phyloP scores from a whole-genome alignment of 2,797 vertebrate genomes.

The Diglossa cyanea region DNA sequence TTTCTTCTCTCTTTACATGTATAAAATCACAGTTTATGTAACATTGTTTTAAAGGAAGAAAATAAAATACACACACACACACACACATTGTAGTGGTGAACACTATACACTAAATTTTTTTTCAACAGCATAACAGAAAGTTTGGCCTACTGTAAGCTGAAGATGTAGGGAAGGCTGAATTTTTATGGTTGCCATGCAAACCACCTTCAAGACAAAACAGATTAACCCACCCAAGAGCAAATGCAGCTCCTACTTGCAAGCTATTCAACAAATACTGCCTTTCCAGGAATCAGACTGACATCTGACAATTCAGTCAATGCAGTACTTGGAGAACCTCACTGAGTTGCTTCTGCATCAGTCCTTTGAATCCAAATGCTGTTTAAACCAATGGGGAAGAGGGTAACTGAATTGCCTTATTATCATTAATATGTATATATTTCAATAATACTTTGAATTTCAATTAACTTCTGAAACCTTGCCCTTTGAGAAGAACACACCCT shows the following conservation, averaged over 20 bases:
- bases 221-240: conserved; percentile 36
- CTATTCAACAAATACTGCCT: neutral
- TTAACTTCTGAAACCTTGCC: conserved; percentile 49
- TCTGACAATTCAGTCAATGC: neutral
- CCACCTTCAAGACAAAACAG: conserved; percentile 55
- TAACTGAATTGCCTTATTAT: conserved; percentile 48
- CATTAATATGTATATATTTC: conserved; percentile 43
- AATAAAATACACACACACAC: conserved; percentile 27
- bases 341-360: conserved; percentile 37
- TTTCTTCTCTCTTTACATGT: conserved; percentile 1
- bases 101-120: conserved; percentile 73
- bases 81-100: conserved; percentile 43
- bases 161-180: conserved; percentile 28
- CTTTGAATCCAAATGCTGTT: conserved; percentile 50
- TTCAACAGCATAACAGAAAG: conserved; percentile 71
- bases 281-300: neutral
- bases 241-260: conserved; percentile 4
- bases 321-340: conserved; percentile 34
- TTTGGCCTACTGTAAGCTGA: conserved; percentile 61
- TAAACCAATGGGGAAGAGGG: conserved; percentile 43
- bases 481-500: conserved; percentile 67
- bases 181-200: conserved; percentile 54
- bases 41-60: conserved; percentile 42
- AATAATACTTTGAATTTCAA: conserved; percentile 47
- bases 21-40: conserved; percentile 10